Percentiles rank a stretch among this genome's conserved stretches.
Conservation (phyloP, 2,888 invertebrate species). For the Idaea aversata region DNA sequence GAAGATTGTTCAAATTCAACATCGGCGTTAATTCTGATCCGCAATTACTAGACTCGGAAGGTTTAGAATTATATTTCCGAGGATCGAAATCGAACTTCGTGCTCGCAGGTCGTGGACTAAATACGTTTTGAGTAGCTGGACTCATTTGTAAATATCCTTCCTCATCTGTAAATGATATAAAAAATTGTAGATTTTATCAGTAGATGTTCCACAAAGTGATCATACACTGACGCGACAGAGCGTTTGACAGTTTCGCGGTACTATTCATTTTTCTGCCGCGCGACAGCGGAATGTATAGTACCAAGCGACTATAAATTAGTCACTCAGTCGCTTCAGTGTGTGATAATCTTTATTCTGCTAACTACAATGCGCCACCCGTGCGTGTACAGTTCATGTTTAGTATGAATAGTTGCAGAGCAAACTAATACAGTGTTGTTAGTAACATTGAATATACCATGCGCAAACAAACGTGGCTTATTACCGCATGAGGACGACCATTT, state of each 20-base stretch:
- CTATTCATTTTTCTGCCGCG: too few species aligned
- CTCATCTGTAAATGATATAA: conserved; percentile 52
- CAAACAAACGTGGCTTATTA: conserved; percentile 40
- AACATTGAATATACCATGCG: conserved; percentile 34
- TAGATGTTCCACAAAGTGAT: neutral
- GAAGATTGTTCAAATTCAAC: conserved; percentile 68
- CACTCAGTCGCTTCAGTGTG: neutral
- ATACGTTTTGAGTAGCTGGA: conserved; percentile 68
- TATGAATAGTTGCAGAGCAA: conserved; percentile 19
- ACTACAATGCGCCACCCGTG: conserved; percentile 8
- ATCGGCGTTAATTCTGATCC: conserved; percentile 78
- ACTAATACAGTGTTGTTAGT: conserved; percentile 36
- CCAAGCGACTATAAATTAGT: neutral
- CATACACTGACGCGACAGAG: conserved; percentile 4
- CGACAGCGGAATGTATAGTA: conserved; percentile 6
- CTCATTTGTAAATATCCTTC: conserved; percentile 84
- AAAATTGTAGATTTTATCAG: neutral
- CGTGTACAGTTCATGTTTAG: conserved; percentile 12
- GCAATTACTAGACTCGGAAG: conserved; percentile 47
- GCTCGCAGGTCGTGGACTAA: conserved; percentile 75
- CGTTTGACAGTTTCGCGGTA: neutral
- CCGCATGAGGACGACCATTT: conserved; percentile 47
- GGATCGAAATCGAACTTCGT: conserved; percentile 78
- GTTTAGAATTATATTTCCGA: conserved; percentile 50
- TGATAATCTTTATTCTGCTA: conserved; percentile 5